These are phyloP conservation scores for Drosophila seclusa DNA, from an alignment of 2,888 invertebrate genomes.

Conservation along the genomic window DNA sequence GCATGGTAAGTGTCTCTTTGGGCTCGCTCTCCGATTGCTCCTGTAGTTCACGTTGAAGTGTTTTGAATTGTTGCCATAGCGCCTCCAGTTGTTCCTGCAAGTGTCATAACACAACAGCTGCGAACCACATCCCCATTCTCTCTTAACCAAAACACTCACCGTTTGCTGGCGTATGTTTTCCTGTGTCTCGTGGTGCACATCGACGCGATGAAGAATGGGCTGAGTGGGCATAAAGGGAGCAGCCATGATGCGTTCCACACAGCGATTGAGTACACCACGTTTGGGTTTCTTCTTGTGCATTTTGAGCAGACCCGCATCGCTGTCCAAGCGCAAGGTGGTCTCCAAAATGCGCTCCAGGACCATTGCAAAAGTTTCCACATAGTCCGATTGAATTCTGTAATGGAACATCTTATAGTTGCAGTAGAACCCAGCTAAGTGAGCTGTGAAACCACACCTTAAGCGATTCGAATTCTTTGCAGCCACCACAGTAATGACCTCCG, in stretches of 20 bases:
- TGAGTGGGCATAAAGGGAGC: constrained; percentile 78
- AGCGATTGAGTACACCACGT: constrained; percentile 66
- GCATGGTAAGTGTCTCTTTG: constrained; percentile 82
- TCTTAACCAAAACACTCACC: constrained; percentile 53
- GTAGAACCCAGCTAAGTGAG: not conserved
- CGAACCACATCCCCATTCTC: not conserved
- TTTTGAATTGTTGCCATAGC: constrained; percentile 84
- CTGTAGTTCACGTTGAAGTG: constrained; percentile 82
- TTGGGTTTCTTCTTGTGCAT: constrained; percentile 65
- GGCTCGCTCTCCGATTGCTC: constrained; percentile 83
- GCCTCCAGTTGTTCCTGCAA: constrained; percentile 79
- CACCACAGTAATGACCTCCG: constrained; percentile 82
- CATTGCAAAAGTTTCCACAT: constrained; percentile 82
- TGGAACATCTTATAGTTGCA: not conserved
- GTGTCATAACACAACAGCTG: constrained; percentile 38
- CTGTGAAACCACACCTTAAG: constrained; percentile 69
- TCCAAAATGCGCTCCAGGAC: constrained; percentile 82
- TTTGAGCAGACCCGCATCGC: constrained; percentile 39
- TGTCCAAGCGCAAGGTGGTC: constrained; percentile 54
- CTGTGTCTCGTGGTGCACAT: constrained; percentile 82
- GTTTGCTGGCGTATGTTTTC: constrained; percentile 82
- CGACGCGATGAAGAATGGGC: constrained; percentile 80
- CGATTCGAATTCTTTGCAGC: constrained; percentile 84
- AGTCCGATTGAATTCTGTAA: constrained; percentile 83
- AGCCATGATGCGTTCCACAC: constrained; percentile 70